Conservation (phyloP, 2,888 invertebrate species). For the Tenthredo scrophulariae region DNA sequence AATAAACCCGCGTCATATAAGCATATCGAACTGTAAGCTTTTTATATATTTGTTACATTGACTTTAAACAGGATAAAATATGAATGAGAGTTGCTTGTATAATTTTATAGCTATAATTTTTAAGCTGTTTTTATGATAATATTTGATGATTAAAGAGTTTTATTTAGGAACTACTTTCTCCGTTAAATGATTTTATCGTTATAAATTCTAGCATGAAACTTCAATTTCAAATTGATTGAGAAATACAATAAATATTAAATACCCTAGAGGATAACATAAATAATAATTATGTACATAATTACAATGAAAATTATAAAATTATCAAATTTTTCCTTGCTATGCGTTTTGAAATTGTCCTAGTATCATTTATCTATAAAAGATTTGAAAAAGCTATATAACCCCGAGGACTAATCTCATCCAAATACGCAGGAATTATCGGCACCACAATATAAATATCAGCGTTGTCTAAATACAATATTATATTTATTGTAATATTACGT, state of each 20-base stretch:
- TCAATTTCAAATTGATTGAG: neutral
- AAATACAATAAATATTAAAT: conserved; percentile 47
- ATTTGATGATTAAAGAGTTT: neutral
- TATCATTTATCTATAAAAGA: neutral
- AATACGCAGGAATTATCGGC: neutral
- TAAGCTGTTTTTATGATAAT: neutral
- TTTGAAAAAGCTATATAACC: neutral
- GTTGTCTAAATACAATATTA: neutral
- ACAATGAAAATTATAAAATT: conserved; percentile 21
- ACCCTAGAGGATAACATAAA: conserved; percentile 30
- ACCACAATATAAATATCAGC: neutral
- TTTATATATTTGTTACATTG: neutral
- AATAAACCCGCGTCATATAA: neutral
- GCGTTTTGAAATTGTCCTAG: neutral
- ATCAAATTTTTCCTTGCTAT: conserved; percentile 4
- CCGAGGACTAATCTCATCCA: neutral
- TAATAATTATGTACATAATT: conserved; percentile 45
- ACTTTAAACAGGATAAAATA: neutral
- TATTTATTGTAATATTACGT: neutral
- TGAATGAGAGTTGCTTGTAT: neutral
- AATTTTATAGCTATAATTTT: neutral
- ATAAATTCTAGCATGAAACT: neutral
- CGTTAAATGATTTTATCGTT: neutral
- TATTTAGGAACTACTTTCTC: conserved; percentile 32
- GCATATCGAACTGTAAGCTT: neutral